Percentiles rank a stretch among this genome's conserved stretches.
phyloP scores from a whole-genome alignment of 2,888 invertebrate genomes.

The Syrista parreyssii region DNA sequence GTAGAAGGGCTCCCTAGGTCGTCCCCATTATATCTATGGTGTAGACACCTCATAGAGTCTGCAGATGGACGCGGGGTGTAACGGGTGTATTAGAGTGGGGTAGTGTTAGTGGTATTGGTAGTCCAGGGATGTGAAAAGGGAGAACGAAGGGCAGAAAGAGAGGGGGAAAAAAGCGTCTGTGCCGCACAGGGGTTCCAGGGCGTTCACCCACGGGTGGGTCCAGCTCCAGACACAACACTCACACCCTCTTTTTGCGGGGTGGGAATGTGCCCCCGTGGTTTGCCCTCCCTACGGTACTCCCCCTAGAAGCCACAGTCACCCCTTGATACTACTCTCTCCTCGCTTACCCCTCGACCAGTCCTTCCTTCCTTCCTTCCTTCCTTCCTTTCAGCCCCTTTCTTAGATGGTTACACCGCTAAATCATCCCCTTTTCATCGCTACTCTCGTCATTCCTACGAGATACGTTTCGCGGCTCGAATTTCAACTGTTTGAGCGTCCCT shows the following conservation, averaged over 20 bases:
- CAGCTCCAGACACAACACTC: slow-evolving; percentile 59
- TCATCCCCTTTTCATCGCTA: neutral
- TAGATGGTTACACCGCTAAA: no score
- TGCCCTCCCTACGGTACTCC: slow-evolving; percentile 7
- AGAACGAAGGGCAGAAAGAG: slow-evolving; percentile 11
- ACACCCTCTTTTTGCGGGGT: slow-evolving; percentile 49
- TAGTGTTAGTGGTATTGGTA: neutral
- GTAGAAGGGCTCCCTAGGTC: slow-evolving; percentile 33
- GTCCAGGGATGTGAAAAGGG: slow-evolving; percentile 16
- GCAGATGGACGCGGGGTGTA: slow-evolving; percentile 13
- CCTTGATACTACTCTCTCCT: slow-evolving; percentile 8
- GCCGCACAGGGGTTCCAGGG: slow-evolving; percentile 52
- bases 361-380: slow-evolving; percentile 10
- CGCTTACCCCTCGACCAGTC: slow-evolving; percentile 29
- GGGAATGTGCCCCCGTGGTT: slow-evolving; percentile 36
- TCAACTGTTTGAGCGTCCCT: slow-evolving; percentile 41
- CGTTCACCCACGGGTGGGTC: slow-evolving; percentile 59
- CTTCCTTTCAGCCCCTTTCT: neutral
- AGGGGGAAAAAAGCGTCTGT: slow-evolving; percentile 44
- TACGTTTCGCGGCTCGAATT: no score
- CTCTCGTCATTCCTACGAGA: no score
- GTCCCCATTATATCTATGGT: slow-evolving; percentile 42
- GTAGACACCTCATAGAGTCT: slow-evolving; percentile 47
- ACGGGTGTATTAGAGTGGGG: neutral
- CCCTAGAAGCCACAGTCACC: neutral